These are phyloP conservation scores for Xiphydria camelus DNA, from an alignment of 2,888 invertebrate species.

Conservation along the genomic window DNA sequence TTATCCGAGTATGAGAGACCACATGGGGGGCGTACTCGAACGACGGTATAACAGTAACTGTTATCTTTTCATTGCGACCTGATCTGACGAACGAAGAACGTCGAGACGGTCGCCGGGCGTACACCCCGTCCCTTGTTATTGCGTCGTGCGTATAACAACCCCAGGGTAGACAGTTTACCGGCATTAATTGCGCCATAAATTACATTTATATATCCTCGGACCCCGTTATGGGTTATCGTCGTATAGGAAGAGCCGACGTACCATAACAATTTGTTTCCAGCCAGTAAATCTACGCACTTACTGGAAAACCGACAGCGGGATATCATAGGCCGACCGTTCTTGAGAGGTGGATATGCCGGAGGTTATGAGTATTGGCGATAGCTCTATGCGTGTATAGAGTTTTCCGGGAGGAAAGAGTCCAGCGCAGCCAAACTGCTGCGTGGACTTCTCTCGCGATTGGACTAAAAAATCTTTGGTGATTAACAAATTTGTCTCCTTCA, in stretches of 20 bases:
- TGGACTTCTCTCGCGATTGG: too few relatives aligned
- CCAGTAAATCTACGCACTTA: slow-evolving; percentile 28
- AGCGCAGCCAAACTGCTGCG: too few relatives aligned
- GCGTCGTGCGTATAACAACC: slow-evolving; percentile 13
- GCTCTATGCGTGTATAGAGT: too few relatives aligned
- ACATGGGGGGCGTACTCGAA: too few relatives aligned
- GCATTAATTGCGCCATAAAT: slow-evolving; percentile 32
- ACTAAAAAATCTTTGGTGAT: too few relatives aligned
- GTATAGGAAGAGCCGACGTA: slow-evolving; percentile 17
- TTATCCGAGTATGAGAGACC: too few relatives aligned
- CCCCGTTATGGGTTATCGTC: slow-evolving; percentile 10
- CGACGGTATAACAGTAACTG: too few relatives aligned
- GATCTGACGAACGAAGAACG: slow-evolving; percentile 9
- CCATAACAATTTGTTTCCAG: slow-evolving; percentile 21
- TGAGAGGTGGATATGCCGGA: slow-evolving; percentile 1
- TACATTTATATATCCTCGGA: slow-evolving; percentile 28
- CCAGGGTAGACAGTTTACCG: slow-evolving; percentile 23
- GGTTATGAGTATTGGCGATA: too few relatives aligned
- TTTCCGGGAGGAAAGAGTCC: too few relatives aligned
- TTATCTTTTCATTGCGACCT: too few relatives aligned
- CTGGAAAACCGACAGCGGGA: slow-evolving; percentile 17
- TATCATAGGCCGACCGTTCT: slow-evolving; percentile 2
- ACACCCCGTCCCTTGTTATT: slow-evolving; percentile 5
- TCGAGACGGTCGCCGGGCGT: slow-evolving; percentile 7
- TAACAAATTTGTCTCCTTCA: too few relatives aligned